A percentile compares a stretch with the other conserved stretches of the same genome.
phyloP scores from a whole-genome alignment of 2,888 invertebrate genomes.

The Thymelicus sylvestris region DNA sequence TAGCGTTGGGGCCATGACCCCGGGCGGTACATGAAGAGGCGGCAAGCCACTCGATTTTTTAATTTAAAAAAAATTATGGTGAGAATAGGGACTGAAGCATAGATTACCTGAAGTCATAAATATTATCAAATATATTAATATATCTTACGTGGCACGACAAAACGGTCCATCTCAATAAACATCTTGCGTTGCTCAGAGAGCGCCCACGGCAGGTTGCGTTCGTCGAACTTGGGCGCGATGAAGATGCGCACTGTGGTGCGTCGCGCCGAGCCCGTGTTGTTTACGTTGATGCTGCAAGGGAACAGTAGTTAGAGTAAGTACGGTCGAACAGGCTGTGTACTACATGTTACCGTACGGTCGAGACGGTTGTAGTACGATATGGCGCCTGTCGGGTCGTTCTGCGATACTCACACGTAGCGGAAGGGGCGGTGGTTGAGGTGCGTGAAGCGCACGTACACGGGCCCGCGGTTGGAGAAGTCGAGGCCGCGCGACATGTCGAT shows the following conservation, averaged over 20 bases:
- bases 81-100: no score
- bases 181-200: constrained; percentile 87
- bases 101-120: no score
- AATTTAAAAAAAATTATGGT: no score
- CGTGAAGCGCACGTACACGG: constrained; percentile 89
- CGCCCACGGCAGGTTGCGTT: constrained; percentile 86
- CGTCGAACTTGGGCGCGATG: constrained; percentile 88
- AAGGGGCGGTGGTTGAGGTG: constrained; percentile 91
- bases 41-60: no score
- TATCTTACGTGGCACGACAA: constrained; percentile 86
- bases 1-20: no score
- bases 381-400: no score
- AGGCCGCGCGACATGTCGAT: constrained; percentile 92
- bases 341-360: no score
- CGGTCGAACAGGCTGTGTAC: no score
- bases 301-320: not conserved
- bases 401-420: constrained; percentile 82
- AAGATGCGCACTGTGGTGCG: constrained; percentile 89
- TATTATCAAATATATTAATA: not conserved
- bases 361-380: no score
- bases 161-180: constrained; percentile 91
- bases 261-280: constrained; percentile 75
- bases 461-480: constrained; percentile 89
- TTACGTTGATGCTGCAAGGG: constrained; percentile 70
- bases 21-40: no score